Evolutionary conservation across 2,113 vertebrate species (phyloP).

Genomic region (Eulemur macaco): DNA sequence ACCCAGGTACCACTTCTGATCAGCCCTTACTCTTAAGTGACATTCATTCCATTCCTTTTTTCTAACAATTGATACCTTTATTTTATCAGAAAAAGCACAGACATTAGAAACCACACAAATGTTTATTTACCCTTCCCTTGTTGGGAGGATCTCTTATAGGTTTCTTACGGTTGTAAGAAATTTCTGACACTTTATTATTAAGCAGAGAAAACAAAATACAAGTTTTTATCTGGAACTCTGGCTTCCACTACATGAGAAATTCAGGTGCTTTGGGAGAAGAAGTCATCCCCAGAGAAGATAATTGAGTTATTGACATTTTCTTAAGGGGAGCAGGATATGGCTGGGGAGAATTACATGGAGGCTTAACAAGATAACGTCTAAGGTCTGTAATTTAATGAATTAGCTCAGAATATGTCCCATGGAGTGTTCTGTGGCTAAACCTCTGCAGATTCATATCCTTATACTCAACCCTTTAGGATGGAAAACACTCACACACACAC

Average conservation of each 20-base stretch:
- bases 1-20: background rate
- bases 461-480: background rate
- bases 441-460: background rate
- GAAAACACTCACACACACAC: background rate
- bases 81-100: slow-evolving; percentile 15
- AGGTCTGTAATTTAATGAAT: slow-evolving; percentile 46
- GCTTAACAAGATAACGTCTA: slow-evolving; percentile 14
- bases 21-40: background rate
- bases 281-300: slow-evolving; percentile 27
- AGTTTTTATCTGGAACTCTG: background rate
- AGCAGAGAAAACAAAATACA: background rate
- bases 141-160: background rate
- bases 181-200: slow-evolving; percentile 8
- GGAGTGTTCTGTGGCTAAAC: background rate
- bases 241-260: background rate
- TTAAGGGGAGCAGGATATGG: background rate
- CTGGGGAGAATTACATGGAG: slow-evolving; percentile 5
- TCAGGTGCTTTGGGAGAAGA: slow-evolving; percentile 3
- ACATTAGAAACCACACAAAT: background rate
- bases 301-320: slow-evolving; percentile 41
- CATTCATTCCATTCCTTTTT: background rate
- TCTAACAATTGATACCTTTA: background rate
- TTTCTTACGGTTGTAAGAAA: background rate
- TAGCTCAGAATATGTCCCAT: background rate
- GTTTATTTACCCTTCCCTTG: background rate